A percentile compares a stretch with the other conserved stretches of the same genome.
Conservation (phyloP, 2,113 vertebrate genomes). For the Crotophaga sulcirostris region DNA sequence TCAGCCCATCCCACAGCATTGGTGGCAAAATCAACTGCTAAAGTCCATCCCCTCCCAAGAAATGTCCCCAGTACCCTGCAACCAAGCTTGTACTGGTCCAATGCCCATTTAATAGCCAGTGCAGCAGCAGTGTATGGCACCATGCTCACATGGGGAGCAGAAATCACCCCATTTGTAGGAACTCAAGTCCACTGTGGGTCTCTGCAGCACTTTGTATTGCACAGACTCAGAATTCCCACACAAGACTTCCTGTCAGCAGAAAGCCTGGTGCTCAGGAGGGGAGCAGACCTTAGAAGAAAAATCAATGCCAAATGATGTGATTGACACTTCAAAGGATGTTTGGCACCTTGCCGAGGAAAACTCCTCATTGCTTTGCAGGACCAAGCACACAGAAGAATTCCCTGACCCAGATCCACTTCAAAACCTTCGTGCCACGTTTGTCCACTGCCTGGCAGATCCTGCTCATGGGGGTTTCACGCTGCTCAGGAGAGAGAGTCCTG, state of each 20-base stretch:
- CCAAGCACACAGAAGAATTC: background rate
- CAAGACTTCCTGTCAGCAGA: background rate
- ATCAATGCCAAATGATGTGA: background rate
- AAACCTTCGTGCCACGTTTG: background rate
- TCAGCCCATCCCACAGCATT: background rate
- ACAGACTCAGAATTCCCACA: background rate
- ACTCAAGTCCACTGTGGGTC: background rate
- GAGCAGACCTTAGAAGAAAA: background rate
- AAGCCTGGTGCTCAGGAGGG: background rate
- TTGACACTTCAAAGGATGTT: constrained; percentile 24
- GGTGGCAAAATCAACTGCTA: background rate
- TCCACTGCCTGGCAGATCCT: background rate
- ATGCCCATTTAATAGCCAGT: background rate
- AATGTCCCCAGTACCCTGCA: background rate
- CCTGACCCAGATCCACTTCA: background rate
- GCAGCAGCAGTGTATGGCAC: background rate
- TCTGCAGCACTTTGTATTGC: background rate
- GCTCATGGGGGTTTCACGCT: background rate
- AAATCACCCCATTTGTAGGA: background rate
- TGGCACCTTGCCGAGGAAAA: background rate
- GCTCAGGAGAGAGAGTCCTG: background rate
- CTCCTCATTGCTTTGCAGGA: background rate
- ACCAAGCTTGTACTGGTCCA: background rate
- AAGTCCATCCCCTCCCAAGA: background rate
- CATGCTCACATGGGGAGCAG: rapidly evolving